Evolutionary conservation across 2,797 vertebrate genomes (phyloP).

Genomic region (Sternarchorhynchus goeldii): DNA sequence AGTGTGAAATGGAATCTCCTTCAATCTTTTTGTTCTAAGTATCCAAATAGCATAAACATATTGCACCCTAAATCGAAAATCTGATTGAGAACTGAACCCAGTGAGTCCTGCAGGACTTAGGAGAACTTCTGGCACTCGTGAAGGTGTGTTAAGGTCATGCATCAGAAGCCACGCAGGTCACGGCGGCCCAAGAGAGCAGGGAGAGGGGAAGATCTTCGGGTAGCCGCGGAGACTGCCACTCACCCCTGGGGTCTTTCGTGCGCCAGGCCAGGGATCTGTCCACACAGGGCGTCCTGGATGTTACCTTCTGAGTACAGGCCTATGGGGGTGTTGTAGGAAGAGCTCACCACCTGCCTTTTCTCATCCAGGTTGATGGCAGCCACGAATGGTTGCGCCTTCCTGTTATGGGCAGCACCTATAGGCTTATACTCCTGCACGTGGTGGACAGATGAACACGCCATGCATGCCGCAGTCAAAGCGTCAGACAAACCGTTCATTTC

Average conservation of each 20-base stretch:
- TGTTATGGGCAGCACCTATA: constrained; percentile 86
- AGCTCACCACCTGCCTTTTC: constrained; percentile 89
- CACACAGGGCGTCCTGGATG: constrained; percentile 85
- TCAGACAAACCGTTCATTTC: constrained; percentile 49
- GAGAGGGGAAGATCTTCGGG: constrained; percentile 1
- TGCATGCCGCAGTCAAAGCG: constrained; percentile 69
- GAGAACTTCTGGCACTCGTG: constrained; percentile 22
- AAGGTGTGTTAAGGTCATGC: constrained; percentile 25
- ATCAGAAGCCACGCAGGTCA: constrained; percentile 24
- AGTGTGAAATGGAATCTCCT: background rate
- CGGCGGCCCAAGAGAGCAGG: constrained; percentile 16
- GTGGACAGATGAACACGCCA: constrained; percentile 71
- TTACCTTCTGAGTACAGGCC: constrained; percentile 89
- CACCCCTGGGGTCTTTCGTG: constrained; percentile 80
- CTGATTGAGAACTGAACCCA: background rate
- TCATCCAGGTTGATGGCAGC: constrained; percentile 87
- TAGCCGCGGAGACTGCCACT: constrained; percentile 66
- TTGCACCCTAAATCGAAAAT: background rate
- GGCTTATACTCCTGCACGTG: constrained; percentile 85
- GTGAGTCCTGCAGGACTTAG: constrained; percentile 22
- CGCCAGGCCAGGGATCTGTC: constrained; percentile 84
- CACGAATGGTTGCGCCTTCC: constrained; percentile 87
- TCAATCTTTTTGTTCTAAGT: background rate
- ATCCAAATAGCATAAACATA: background rate
- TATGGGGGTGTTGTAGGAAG: constrained; percentile 90